Base-by-base conservation (phyloP, 2,113 vertebrate species). In the Gavialis gangeticus region DNA sequence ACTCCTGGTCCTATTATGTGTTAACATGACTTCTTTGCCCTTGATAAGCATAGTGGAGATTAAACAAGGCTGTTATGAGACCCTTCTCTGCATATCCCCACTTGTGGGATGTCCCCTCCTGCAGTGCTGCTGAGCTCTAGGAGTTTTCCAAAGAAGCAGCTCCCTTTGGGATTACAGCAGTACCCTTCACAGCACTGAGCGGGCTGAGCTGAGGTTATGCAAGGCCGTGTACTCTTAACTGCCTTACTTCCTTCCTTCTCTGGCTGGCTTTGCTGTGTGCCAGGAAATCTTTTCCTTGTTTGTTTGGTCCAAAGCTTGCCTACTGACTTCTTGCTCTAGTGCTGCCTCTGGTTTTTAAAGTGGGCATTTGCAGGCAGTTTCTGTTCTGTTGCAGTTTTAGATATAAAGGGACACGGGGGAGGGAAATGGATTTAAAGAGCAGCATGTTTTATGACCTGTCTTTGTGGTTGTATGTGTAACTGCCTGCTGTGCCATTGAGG, bases 141-240 rank as follows among this genome's bases (percentile, higher is more conserved):
- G 46, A 30, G 55, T 25, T 54, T 57, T 57, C 4, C 60, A 24
- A 63, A 62, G 34, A 3, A 56, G 1, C 56, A 2, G 9, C 27
- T 15, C 28, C 24, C 58, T 75, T 24, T 7, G 34, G 66, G 66
- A 67, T 67, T 0, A 2, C 3, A 30, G 69, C n/a, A 59, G 54
- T 3, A 1, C 17, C 0, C 0, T 55, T 80, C 11, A 19, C 10
- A 1, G 14, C n/a, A 75, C 12, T 4, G 2, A 2, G 0, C 19
- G 46, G 69, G 6, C 2, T 15, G 18, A 6, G 14, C 60, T 8
- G 19, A 60, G 59, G 17, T 30, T 67, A 67, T 67, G 19, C 11
- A n/a, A 67, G 13, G 15, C 67, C 24, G 0, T 64, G 15, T 14
- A 1, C 13, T 46, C 55, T 3, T 46, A n/a, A 1, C 0, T 57